Conservation (phyloP, 2,797 vertebrate genomes). For the Petrocephalus sullivani region DNA sequence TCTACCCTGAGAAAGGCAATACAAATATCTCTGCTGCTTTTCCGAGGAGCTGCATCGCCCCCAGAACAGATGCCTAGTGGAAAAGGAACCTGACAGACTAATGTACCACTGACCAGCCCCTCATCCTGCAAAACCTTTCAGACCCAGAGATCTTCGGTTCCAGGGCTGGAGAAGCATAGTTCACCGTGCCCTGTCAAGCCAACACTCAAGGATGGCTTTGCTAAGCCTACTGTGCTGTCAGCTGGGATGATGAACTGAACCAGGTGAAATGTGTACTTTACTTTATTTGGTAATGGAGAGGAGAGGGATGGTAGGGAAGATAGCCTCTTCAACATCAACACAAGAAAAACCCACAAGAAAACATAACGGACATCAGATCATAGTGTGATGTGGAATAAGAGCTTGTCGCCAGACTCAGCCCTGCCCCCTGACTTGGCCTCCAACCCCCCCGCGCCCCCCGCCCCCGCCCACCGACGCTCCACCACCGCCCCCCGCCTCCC, state of each 20-base stretch:
- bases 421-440: background rate
- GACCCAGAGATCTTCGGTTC: background rate
- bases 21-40: background rate
- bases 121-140: background rate
- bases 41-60: background rate
- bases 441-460: background rate
- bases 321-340: background rate
- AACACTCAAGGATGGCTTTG: conserved; percentile 7
- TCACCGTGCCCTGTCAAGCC: background rate
- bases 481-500: too few relatives aligned
- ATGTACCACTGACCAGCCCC: background rate
- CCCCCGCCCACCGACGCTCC: too few relatives aligned
- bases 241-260: background rate
- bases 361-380: background rate
- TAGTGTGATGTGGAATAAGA: background rate
- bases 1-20: background rate
- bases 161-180: background rate
- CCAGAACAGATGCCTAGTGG: background rate
- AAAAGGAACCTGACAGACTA: background rate
- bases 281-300: background rate
- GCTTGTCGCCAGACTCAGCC: background rate
- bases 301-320: background rate
- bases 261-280: background rate
- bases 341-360: background rate
- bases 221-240: conserved; percentile 14